Evolutionary conservation across 1,140 invertebrate genomes (phyloP).

Genomic region (Drosophila lini): DNA sequence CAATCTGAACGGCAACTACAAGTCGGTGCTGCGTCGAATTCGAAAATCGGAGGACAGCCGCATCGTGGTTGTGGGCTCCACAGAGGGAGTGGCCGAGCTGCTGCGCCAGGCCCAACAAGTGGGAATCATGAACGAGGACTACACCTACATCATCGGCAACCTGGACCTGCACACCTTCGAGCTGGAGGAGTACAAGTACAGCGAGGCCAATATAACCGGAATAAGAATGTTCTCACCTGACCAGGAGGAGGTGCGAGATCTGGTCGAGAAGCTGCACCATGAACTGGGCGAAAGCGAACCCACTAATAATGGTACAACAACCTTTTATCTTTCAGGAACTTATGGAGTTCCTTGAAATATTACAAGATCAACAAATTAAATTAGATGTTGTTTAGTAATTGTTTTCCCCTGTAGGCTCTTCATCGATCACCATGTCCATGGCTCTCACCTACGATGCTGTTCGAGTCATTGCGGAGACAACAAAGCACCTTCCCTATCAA

Average conservation of each 20-base stretch:
- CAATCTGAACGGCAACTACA: slow-evolving; percentile 83
- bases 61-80: slow-evolving; percentile 91
- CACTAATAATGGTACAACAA: slow-evolving; percentile 36
- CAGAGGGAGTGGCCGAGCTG: slow-evolving; percentile 87
- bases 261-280: slow-evolving; percentile 60
- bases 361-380: background rate
- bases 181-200: slow-evolving; percentile 91
- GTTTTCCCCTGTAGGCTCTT: slow-evolving; percentile 43
- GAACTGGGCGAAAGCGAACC: slow-evolving; percentile 63
- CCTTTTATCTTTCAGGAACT: background rate
- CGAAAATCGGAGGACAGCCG: slow-evolving; percentile 88
- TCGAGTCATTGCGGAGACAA: slow-evolving; percentile 87
- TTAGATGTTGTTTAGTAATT: background rate
- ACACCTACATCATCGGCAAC: slow-evolving; percentile 91
- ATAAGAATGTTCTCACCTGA: slow-evolving; percentile 89
- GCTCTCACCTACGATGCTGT: slow-evolving; percentile 93
- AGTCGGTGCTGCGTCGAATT: slow-evolving; percentile 85
- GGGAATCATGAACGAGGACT: slow-evolving; percentile 91
- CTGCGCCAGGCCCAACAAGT: slow-evolving; percentile 92
- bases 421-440: slow-evolving; percentile 86
- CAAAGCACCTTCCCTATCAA: slow-evolving; percentile 66
- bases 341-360: background rate
- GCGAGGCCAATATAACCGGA: slow-evolving; percentile 93
- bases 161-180: slow-evolving; percentile 93
- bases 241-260: slow-evolving; percentile 62